Conservation (phyloP, 2,797 vertebrate species). For the Propithecus perrieri region DNA sequence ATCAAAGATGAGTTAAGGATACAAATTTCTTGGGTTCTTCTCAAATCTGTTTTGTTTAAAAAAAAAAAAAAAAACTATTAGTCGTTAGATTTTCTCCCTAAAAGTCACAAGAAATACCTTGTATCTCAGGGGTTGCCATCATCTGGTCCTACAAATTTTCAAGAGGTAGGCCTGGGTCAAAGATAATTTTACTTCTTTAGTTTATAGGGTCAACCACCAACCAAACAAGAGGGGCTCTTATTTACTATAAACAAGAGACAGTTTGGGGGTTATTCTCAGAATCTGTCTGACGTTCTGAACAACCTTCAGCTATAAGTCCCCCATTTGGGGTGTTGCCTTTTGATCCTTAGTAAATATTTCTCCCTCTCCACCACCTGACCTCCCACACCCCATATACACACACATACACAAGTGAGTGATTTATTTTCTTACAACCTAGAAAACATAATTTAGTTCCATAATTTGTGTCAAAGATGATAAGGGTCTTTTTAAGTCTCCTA, state of each 20-base stretch:
- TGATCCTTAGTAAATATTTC: not conserved
- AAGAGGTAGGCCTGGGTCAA: not conserved
- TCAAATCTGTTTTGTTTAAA: not conserved
- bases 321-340: not conserved
- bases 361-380: not conserved
- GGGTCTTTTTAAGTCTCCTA: constrained; percentile 26
- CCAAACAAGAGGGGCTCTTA: not conserved
- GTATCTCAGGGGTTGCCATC: not conserved
- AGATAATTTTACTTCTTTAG: not conserved
- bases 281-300: not conserved
- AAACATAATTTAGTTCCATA: not conserved
- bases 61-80: not conserved
- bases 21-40: not conserved
- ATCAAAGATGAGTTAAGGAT: not conserved
- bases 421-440: constrained; percentile 8
- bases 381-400: not conserved
- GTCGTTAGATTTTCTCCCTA: not conserved
- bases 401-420: not conserved
- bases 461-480: not conserved
- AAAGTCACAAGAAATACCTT: constrained; percentile 18
- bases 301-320: not conserved
- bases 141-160: not conserved
- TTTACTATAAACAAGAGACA: not conserved
- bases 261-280: not conserved
- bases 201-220: not conserved